Conservation (phyloP, 2,888 invertebrate genomes). For the Platypus cylindrus region DNA sequence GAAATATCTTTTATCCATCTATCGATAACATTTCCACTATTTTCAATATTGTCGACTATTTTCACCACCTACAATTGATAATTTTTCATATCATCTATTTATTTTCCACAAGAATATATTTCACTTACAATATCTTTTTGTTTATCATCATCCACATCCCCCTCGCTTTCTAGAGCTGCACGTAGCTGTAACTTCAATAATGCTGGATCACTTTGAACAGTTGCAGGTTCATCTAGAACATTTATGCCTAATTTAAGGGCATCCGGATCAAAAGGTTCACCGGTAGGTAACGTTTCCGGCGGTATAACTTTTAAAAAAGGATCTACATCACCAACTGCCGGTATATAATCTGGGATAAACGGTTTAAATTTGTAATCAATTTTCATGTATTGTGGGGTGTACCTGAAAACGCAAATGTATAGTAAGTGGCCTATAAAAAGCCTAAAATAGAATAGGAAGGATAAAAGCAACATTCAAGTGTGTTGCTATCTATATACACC, state of each 20-base stretch:
- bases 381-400: slow-evolving; percentile 84
- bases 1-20: slow-evolving; percentile 95
- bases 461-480: too few species aligned
- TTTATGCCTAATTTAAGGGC: slow-evolving; percentile 46
- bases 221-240: slow-evolving; percentile 89
- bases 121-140: slow-evolving; percentile 20
- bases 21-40: slow-evolving; percentile 80
- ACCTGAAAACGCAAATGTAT: slow-evolving; percentile 42
- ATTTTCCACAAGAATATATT: not conserved
- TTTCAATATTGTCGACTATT: slow-evolving; percentile 70
- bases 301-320: slow-evolving; percentile 89
- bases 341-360: slow-evolving; percentile 93
- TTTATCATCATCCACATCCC: slow-evolving; percentile 21
- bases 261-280: slow-evolving; percentile 24
- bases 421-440: slow-evolving; percentile 1
- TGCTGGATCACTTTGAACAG: slow-evolving; percentile 92
- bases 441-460: too few species aligned
- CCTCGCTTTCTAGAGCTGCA: slow-evolving; percentile 42
- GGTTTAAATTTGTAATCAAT: slow-evolving; percentile 83
- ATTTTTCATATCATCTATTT: not conserved
- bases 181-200: slow-evolving; percentile 83
- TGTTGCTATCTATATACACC: too few species aligned
- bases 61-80: slow-evolving; percentile 49
- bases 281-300: slow-evolving; percentile 49
- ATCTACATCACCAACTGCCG: slow-evolving; percentile 97